Percentiles rank a stretch among this genome's conserved stretches.
Evolutionary conservation across 2,113 vertebrate genomes (phyloP).

Genomic region (Penelope pileata): DNA sequence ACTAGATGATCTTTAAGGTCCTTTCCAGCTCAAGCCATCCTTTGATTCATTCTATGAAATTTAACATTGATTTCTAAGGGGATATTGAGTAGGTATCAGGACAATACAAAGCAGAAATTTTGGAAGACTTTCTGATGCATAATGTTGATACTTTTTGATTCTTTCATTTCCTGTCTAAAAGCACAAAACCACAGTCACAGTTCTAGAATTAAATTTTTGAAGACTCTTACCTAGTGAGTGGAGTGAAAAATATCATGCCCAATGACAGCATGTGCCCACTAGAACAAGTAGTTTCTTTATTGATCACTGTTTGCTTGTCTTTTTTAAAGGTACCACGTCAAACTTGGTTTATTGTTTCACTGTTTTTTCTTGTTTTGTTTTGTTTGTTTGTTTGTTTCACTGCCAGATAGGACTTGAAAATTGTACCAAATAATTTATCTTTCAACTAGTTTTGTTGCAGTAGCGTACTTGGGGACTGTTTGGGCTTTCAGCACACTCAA

Average conservation of each 20-base stretch:
- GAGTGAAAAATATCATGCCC: constrained; percentile 15
- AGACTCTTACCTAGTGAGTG: neutral
- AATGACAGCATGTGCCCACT: neutral
- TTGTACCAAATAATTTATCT: neutral
- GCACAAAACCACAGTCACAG: neutral
- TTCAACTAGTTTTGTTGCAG: neutral
- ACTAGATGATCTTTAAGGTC: neutral
- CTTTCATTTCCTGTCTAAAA: constrained; percentile 1
- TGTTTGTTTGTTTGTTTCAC: too few relatives aligned
- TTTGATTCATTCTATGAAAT: neutral
- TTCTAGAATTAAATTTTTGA: neutral
- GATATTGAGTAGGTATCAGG: neutral
- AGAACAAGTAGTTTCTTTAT: neutral
- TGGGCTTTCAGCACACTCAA: neutral
- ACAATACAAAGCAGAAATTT: neutral
- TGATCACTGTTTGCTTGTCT: neutral
- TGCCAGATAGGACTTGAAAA: neutral
- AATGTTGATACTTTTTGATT: neutral
- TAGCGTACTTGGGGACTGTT: neutral
- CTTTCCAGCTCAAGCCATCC: neutral
- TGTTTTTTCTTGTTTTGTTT: neutral
- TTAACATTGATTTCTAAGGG: constrained; percentile 30
- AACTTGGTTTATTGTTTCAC: neutral
- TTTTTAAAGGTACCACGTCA: neutral
- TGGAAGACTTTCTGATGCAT: neutral